These are phyloP conservation scores for Burhinus oedicnemus DNA, from an alignment of 2,113 vertebrate species.

Conservation along the genomic window DNA sequence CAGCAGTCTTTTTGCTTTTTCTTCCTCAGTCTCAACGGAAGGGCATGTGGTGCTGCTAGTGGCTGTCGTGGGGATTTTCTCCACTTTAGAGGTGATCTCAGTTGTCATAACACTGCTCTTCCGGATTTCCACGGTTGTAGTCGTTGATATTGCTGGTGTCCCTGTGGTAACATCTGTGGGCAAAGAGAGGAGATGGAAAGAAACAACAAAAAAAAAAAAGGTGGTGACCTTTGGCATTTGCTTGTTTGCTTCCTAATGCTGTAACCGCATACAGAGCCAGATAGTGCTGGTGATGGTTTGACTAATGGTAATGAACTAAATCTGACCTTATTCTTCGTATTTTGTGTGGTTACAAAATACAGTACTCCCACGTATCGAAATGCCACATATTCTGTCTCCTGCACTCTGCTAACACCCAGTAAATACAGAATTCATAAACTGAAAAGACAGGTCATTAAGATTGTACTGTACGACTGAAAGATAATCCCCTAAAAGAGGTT, in stretches of 20 bases:
- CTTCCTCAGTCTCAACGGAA: conserved; percentile 89
- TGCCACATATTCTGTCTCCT: background rate
- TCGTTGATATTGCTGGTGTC: conserved; percentile 76
- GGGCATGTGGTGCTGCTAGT: conserved; percentile 71
- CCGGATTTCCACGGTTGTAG: conserved; percentile 65
- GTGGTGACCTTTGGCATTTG: background rate
- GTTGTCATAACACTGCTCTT: conserved; percentile 70
- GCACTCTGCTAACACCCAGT: background rate
- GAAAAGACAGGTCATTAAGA: background rate
- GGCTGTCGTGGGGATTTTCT: conserved; percentile 75
- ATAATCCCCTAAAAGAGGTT: background rate
- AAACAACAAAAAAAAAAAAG: background rate
- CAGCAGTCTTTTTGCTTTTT: conserved; percentile 92
- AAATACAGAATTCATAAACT: background rate
- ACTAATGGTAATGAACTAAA: background rate
- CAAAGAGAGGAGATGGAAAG: background rate
- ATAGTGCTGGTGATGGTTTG: background rate
- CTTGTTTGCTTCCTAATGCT: background rate
- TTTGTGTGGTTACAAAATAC: background rate
- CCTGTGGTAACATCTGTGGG: conserved; percentile 75
- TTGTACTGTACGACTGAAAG: background rate
- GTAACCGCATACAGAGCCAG: background rate
- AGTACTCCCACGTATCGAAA: background rate
- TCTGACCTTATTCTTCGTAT: background rate
- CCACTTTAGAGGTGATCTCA: conserved; percentile 80